Base-by-base conservation (phyloP, 2,888 invertebrate species). In the Sinopyrophorus schimmeli region DNA sequence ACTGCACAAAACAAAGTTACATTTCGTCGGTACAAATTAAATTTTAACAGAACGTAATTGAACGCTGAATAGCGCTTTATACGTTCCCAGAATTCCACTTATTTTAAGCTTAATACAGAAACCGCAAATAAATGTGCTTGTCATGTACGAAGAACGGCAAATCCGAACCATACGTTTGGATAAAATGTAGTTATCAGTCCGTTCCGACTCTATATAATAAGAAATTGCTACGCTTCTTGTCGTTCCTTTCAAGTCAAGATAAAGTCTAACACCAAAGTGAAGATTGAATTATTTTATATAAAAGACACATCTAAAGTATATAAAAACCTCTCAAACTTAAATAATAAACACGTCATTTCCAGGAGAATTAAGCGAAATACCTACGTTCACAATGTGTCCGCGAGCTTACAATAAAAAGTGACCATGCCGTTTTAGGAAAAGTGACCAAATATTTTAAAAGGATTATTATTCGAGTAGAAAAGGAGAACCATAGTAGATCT, bases 31-130 rank as follows among this genome's bases (percentile, higher is more conserved):
- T 60, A 67, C 67, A 71, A 71, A 71, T 71, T 71, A 70, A 71
- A 71, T 71, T 71, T 70, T 71, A 71, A 69, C 70, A 62, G 68
- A 66, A 65, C 69, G 72, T 71, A 72, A 72, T 71, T 72, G 71
- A 72, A 72, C 69, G 68, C 68, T 63, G 69, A 68, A 70, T 66
- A 63, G 65, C 66, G 69, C 68, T 68, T 66, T 67, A 69, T 68
- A 69, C 66, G 64, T 64, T 67, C 61, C 60, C 64, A 64, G 67
- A 66, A 64, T 69, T 66, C 69, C 70, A 67, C 70, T 70, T 70
- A 71, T 70, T 70, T 70, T 65, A 69, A 63, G 68, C 67, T 68
- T 68, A 68, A 69, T 70, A 67, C 68, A 61, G 64, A 58, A 61
- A 67, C 70, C 69, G 69, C 69, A 68, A 68, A 69, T 65, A 62